phyloP scores from a whole-genome alignment of 2,113 vertebrate genomes.

The Cyrtonyx montezumae region DNA sequence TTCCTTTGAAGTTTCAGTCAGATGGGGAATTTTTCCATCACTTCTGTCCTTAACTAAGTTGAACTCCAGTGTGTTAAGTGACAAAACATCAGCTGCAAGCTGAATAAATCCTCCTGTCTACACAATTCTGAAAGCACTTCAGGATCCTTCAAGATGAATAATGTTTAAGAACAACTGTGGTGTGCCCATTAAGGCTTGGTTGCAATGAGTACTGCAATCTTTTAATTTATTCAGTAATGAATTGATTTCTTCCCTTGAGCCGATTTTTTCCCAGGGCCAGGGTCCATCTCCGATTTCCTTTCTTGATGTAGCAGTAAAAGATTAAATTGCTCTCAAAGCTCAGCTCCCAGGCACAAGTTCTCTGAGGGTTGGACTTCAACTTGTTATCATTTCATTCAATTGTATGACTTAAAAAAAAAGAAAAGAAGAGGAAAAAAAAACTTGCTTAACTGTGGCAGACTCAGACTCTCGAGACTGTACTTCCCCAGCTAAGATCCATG shows the following conservation, averaged over 20 bases:
- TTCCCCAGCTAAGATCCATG: background rate
- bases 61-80: background rate
- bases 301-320: background rate
- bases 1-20: conserved; percentile 4
- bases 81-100: background rate
- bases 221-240: conserved; percentile 47
- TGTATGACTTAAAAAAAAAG: background rate
- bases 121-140: background rate
- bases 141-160: background rate
- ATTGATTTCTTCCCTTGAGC: conserved; percentile 26
- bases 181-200: background rate
- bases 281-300: background rate
- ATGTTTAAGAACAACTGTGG: background rate
- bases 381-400: background rate
- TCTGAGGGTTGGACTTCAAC: background rate
- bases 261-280: background rate
- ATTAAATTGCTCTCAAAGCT: background rate
- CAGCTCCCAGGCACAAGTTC: background rate
- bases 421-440: background rate
- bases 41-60: background rate
- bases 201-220: background rate
- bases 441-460: background rate
- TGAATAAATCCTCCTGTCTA: conserved; percentile 19
- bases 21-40: background rate
- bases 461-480: background rate